Base-by-base conservation (phyloP, 1,140 invertebrate genomes). In the Cydia strobilella region DNA sequence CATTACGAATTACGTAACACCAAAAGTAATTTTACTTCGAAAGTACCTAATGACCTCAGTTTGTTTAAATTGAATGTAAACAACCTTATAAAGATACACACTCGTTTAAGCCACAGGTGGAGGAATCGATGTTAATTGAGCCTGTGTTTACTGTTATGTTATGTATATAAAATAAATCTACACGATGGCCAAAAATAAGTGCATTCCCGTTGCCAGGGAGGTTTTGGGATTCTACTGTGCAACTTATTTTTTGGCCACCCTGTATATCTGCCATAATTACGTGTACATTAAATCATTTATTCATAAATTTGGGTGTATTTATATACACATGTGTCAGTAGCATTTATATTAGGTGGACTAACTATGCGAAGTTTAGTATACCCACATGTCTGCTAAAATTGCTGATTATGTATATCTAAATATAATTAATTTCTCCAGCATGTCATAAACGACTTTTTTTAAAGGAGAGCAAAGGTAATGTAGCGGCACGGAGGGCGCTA, bases 1-100 rank as follows among this genome's bases (percentile, higher is more conserved):
- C 18, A 63, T 25, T 27, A 31, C 63, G 15, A 7, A 63, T 25
- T 27, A 31, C 63, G 15, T 20, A 54, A 54, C n/a, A 39, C 0
- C 5, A 39, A 39, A 15, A 69, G 15, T 18, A n/a, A n/a, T 35
- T 35, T 39, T 69, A 18, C 27, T 39, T 69, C 1, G 27, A 69
- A 69, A 69, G 65, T 69, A n/a, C n/a, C n/a, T n/a, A 69, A 69
- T 18, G 65, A 39, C 65, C 65, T 35, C 65, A 69, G 18, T 69
- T 69, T 69, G 65, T 66, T 66, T 66, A 31, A 39, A 69, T 66
- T 66, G n/a, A 39, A 69, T 69, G 27, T 69, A 69, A n/a, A n/a
- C 42, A 69, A 2, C 65, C 65, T 69, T 18, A 69, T 39, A 69
- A 69, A 35, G 13, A 69, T n/a, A n/a, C 5, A 15, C 5, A 12